Evolutionary conservation across 2,888 invertebrate species (phyloP).

Genomic region (Dicyrtoma fusca): DNA sequence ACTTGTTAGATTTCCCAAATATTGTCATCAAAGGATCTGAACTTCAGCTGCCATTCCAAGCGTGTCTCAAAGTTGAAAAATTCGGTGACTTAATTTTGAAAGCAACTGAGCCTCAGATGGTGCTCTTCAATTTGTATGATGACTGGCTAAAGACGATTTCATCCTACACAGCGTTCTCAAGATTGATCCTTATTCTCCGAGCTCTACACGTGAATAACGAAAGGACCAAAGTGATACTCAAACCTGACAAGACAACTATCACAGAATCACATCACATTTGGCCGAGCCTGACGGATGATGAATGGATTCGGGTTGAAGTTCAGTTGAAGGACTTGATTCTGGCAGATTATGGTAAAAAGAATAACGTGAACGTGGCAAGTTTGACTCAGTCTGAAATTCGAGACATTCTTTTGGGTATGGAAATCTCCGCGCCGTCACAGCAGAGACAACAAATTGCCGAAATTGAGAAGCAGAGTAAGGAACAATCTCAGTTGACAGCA

Average conservation of each 20-base stretch:
- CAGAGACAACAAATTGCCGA: constrained; percentile 99
- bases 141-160: constrained; percentile 99
- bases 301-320: constrained; percentile 99
- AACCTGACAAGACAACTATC: constrained; percentile 98
- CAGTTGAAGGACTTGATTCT: constrained; percentile 97
- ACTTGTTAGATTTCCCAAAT: constrained; percentile 99
- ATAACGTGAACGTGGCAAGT: constrained; percentile 99
- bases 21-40: constrained; percentile 99
- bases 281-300: constrained; percentile 96
- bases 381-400: constrained; percentile 98
- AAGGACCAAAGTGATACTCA: constrained; percentile 95
- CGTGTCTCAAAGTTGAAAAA: constrained; percentile 97
- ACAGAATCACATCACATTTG: constrained; percentile 99
- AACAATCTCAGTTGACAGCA: constrained; percentile 96
- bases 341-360: constrained; percentile 99
- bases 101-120: constrained; percentile 99
- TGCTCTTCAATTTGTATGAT: constrained; percentile 97
- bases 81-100: constrained; percentile 98
- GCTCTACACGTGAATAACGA: constrained; percentile 99
- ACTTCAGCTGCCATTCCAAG: constrained; percentile 97
- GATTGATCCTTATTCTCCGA: constrained; percentile 92
- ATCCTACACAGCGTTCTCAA: constrained; percentile 97
- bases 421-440: constrained; percentile 98
- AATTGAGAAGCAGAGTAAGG: constrained; percentile 99
- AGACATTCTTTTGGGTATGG: constrained; percentile 99